These are phyloP conservation scores for Anoplophora glabripennis DNA, from an alignment of 1,140 invertebrate species.

Conservation along the genomic window DNA sequence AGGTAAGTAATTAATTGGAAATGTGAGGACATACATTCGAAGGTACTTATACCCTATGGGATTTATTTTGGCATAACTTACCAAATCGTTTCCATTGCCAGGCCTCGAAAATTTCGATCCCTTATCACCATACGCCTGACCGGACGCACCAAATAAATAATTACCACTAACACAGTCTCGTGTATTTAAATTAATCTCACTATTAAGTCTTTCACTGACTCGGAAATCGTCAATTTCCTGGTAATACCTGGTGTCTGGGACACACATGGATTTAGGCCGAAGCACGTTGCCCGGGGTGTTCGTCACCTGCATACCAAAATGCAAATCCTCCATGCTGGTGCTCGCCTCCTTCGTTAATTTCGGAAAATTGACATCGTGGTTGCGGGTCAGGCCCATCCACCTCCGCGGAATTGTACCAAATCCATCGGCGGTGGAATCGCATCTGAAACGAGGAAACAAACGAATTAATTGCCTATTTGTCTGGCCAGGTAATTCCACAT, in stretches of 20 bases:
- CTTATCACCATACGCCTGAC: too few relatives aligned
- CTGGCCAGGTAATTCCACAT: too few relatives aligned
- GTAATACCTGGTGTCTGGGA: constrained; percentile 28
- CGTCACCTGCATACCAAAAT: constrained; percentile 48
- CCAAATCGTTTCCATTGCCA: too few relatives aligned
- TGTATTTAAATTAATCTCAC: constrained; percentile 11
- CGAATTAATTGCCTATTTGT: background rate
- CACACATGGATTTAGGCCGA: constrained; percentile 49
- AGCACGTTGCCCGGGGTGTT: constrained; percentile 48
- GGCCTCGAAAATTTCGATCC: too few relatives aligned
- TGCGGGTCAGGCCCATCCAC: constrained; percentile 34
- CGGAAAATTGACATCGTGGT: constrained; percentile 12
- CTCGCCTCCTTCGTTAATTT: constrained; percentile 48
- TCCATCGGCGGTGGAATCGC: constrained; percentile 22
- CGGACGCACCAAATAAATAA: too few relatives aligned
- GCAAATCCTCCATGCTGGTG: constrained; percentile 51
- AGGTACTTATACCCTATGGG: too few relatives aligned
- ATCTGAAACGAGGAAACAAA: constrained; percentile 12
- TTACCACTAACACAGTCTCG: too few relatives aligned
- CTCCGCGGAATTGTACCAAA: constrained; percentile 34
- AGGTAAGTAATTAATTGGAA: too few relatives aligned
- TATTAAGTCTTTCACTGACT: constrained; percentile 6
- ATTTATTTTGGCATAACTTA: too few relatives aligned
- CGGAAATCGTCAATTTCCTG: background rate
- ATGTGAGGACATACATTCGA: too few relatives aligned